Evolutionary conservation across 1,140 invertebrate species (phyloP), one percentile per base, ranked within the genome.

Genomic region (Drosophila persimilis): DNA sequence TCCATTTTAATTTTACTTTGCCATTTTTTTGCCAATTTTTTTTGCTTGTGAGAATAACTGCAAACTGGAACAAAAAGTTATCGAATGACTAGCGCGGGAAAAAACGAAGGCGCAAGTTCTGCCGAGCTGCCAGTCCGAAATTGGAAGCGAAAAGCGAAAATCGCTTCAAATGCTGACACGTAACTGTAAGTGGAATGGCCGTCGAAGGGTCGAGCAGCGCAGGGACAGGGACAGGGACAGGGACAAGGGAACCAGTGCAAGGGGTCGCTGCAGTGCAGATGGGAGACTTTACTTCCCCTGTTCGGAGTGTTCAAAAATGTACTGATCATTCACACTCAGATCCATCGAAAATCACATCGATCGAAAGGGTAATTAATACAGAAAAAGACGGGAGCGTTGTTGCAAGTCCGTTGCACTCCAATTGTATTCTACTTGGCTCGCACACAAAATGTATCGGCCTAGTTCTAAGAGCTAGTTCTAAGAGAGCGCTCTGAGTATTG

Each of bases 171-270:
- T 58, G 66, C 77, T 80, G 80, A 83, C 80, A 63, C 54, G 44
- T 51, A 48, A 73, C 75, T 73, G 80, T 84, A 86, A 84, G 80
- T 84, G 61, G 24, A 26, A 26, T 26, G 24, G 24, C 4, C 3
- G 24, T 20, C 2, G 65, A 39, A 39, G 11, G 35, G 35, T 1
- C 1, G 35, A 11, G 35, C 35, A 39, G 3, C 11, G 11, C 13
- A 11, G 35, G 11, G 11, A 39, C 24, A 5, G 3, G 24, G 24
- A 24, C 22, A 4, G 22, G 22, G 22, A 24, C 13, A 11, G 35
- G 35, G 35, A 39, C 24, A 39, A 3, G 31, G 8, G 8, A 9
- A 35, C 7, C 31, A 8, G 35, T 39, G 35, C 35, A 39, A 20
- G 20, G 20, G 20, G 20, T 2, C 20, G 20, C 20, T 20, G 31